Evolutionary conservation across 2,888 invertebrate species (phyloP), one percentile per base, ranked within the genome.

Genomic region (Brenthis hecate): DNA sequence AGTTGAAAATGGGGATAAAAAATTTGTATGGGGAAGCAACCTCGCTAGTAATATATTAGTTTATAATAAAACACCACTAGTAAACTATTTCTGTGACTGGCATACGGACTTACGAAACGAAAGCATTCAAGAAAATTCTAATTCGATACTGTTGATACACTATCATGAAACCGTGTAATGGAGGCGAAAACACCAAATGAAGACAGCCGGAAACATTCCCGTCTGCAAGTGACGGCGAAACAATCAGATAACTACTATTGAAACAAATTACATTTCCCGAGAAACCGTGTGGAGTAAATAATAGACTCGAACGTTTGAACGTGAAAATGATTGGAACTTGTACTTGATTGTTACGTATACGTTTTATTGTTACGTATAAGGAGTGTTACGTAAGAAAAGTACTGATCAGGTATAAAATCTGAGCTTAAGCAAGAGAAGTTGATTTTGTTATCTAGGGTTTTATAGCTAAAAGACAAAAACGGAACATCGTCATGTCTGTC

Each of bases 211-310:
- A 69, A 66, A 57, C 63, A 58, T 58, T 58, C 19, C 47, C 65
- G 65, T 23, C 69, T 73, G 71, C 63, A 63, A 55, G 63, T 69
- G 70, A 72, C 70, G 69, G 66, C 50, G 43, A 53, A 56, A 69
- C 69, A 72, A 72, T 67, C 65, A 67, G 56, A 63, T 58, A 50
- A 63, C 48, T 58, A 47, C 72, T 69, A 67, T 69, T 68, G 73
- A 71, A 71, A 70, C 72, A 72, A 73, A 72, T 73, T 69, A 70
- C 66, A 63, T 69, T 63, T 78, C 78, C 76, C 67, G 78, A 77
- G 77, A 75, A 78, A 58, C 53, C 48, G 70, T 23, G 51, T 19
- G 58, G 62, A 62, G 36, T 54, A 62, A 62, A 62, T 54, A 54
- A 62, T 36, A 51, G 43, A 62, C 62, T 62, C 36, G 14, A 43